Conservation (phyloP, 2,797 vertebrate genomes). For the Eremophila alpestris region DNA sequence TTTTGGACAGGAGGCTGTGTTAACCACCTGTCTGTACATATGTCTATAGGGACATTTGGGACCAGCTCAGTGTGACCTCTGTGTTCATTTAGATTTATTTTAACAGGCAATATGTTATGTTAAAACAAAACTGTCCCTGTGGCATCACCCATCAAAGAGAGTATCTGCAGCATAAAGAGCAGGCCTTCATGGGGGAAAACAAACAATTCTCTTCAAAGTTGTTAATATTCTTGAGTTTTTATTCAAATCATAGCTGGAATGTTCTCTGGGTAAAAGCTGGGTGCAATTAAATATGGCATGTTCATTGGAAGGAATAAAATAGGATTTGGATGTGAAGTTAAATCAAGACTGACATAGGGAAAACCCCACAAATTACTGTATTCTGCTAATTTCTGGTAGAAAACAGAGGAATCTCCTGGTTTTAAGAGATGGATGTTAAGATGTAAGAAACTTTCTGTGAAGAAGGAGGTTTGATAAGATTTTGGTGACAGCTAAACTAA, state of each 20-base stretch:
- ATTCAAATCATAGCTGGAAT: neutral
- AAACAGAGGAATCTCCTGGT: neutral
- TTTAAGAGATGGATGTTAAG: neutral
- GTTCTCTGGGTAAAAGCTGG: neutral
- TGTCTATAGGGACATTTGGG: constrained; percentile 35
- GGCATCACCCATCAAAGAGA: constrained; percentile 18
- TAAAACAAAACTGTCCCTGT: constrained; percentile 48
- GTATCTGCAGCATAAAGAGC: neutral
- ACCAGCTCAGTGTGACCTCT: constrained; percentile 25
- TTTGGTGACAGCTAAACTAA: neutral
- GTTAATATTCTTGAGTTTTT: neutral
- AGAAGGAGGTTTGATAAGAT: neutral
- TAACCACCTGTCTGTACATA: constrained; percentile 55
- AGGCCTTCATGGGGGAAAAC: neutral
- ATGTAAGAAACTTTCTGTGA: neutral
- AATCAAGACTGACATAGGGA: neutral
- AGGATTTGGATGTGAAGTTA: neutral
- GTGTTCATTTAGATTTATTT: constrained; percentile 61
- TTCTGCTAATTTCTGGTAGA: neutral
- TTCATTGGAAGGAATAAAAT: neutral
- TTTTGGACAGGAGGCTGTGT: constrained; percentile 15
- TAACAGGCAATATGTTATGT: constrained; percentile 41
- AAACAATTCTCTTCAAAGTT: neutral
- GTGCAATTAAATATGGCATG: neutral
- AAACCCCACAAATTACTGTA: neutral